Base-by-base conservation (phyloP, 1,140 invertebrate genomes). In the Drosophila subpulchrella region DNA sequence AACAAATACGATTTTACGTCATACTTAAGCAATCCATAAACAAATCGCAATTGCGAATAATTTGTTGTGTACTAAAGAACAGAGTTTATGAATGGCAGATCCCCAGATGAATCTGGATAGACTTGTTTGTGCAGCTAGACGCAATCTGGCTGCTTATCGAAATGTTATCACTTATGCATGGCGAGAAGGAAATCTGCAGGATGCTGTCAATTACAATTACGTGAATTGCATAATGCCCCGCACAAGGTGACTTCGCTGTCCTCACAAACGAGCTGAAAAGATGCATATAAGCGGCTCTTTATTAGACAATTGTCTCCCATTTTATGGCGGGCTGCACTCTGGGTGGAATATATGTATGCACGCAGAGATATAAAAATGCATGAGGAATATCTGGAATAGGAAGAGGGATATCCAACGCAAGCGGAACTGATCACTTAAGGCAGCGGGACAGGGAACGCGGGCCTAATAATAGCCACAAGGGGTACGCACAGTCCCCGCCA, bases 361-460 rank as follows among this genome's bases (percentile, higher is more conserved):
- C 20, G 8, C 32, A 20, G 66, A 20, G 66, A 42, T 53, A 27
- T 53, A 61, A 38, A 58, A 50, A 30, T 46, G 55, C 36, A 71
- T 51, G 42, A 44, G 41, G 36, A 70, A 17, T 61, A 41, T 68
- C 15, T 70, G 57, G 44, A 77, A 62, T 62, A 58, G 51, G 50
- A 57, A 65, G 58, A 57, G 46, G 41, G 24, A 65, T 56, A 53
- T 57, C 42, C 32, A 62, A 58, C 36, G 65, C 83, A 84, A 88
- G 77, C 84, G 84, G 84, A 88, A 88, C 84, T 88, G 66, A 84
- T 50, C 84, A 88, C 84, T 88, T 88, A 86, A 81, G 82, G 79
- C 47, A 13, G n/a, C 20, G 46, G 44, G 53, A 32, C 8, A 15
- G 24, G 27, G 15, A 15, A 6, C 34, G 47, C 47, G 57, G 6